phyloP scores from a whole-genome alignment of 2,113 vertebrate genomes.

The Apaloderma vittatum region DNA sequence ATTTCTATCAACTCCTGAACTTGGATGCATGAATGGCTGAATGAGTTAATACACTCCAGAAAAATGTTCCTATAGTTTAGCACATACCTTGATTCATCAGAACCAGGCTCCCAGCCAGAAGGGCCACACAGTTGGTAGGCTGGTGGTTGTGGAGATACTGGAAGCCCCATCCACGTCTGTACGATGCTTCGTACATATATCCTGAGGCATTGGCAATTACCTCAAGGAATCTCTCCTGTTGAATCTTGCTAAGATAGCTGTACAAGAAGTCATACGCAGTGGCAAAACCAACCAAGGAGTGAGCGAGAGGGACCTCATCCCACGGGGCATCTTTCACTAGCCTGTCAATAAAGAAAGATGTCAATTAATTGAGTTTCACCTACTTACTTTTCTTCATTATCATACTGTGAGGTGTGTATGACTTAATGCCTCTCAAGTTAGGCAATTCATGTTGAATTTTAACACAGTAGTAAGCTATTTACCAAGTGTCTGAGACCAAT shows the following conservation, averaged over 20 bases:
- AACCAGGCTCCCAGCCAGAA: slow-evolving; percentile 93
- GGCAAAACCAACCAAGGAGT: slow-evolving; percentile 96
- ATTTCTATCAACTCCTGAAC: not conserved
- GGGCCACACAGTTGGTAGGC: slow-evolving; percentile 97
- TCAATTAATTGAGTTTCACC: not conserved
- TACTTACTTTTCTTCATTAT: not conserved
- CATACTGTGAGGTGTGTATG: not conserved
- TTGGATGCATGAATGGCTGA: not conserved
- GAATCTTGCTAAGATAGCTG: slow-evolving; percentile 89
- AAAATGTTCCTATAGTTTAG: not conserved
- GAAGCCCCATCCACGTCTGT: slow-evolving; percentile 95
- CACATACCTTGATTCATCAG: slow-evolving; percentile 95
- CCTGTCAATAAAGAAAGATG: slow-evolving; percentile 79
- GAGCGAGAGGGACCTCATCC: slow-evolving; percentile 96
- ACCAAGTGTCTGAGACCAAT: not conserved
- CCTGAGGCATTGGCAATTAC: slow-evolving; percentile 93
- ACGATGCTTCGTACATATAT: slow-evolving; percentile 96
- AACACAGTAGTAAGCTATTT: not conserved
- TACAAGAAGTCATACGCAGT: slow-evolving; percentile 97
- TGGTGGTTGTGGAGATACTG: slow-evolving; percentile 99
- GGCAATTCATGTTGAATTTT: not conserved
- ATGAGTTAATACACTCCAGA: not conserved
- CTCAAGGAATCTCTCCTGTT: slow-evolving; percentile 94
- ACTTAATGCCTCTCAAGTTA: not conserved
- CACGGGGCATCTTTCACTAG: slow-evolving; percentile 97